Conservation (phyloP, 2,113 vertebrate species). For the Gobius niger region DNA sequence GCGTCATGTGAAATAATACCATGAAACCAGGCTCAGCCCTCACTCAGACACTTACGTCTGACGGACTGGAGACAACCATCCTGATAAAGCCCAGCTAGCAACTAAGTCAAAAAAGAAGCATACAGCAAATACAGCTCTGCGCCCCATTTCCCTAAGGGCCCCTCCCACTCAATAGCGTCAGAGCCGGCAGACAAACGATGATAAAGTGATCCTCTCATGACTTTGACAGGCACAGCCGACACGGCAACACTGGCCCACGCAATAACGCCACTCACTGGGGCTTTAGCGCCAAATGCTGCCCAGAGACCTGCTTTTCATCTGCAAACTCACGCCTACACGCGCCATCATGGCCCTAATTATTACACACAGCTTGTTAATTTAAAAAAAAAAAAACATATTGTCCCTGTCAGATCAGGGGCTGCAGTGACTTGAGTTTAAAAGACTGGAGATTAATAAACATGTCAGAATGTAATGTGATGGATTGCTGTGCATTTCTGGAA, state of each 20-base stretch:
- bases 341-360: constrained; percentile 55
- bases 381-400: constrained; percentile 53
- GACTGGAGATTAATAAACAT: background rate
- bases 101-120: constrained; percentile 62
- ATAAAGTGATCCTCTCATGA: constrained; percentile 93
- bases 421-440: background rate
- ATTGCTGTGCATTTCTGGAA: background rate
- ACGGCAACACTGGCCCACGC: constrained; percentile 78
- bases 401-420: constrained; percentile 38
- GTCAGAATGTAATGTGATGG: constrained; percentile 1
- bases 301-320: constrained; percentile 53
- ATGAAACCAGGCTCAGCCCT: constrained; percentile 17
- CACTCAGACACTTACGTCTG: constrained; percentile 47
- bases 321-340: constrained; percentile 52
- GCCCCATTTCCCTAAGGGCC: constrained; percentile 73
- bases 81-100: constrained; percentile 61
- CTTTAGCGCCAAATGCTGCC: constrained; percentile 49
- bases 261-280: constrained; percentile 86
- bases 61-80: constrained; percentile 50
- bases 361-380: constrained; percentile 43
- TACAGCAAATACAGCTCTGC: constrained; percentile 71
- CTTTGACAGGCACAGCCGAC: constrained; percentile 86
- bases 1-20: constrained; percentile 57
- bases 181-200: constrained; percentile 93
- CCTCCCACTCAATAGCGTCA: constrained; percentile 82